A percentile compares a stretch with the other conserved stretches of the same genome.
Evolutionary conservation across 2,113 vertebrate genomes (phyloP).

Genomic region (Grammomys surdaster): DNA sequence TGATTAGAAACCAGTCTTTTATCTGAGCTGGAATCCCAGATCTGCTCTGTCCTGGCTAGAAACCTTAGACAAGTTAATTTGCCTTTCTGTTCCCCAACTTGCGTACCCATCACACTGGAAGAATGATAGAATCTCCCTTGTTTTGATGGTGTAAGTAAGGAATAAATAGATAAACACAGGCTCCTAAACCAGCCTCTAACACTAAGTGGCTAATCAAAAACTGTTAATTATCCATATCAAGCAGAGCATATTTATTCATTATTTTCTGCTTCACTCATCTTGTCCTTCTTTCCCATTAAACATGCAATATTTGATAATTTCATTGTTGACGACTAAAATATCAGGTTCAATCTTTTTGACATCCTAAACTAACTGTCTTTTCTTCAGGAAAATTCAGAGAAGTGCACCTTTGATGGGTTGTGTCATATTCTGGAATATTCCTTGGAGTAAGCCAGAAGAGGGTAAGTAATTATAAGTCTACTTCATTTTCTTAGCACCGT

Average conservation of each 20-base stretch:
- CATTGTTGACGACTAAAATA: constrained; percentile 1
- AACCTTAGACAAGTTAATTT: constrained; percentile 32
- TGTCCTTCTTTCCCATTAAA: neutral
- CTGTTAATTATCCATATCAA: constrained; percentile 16
- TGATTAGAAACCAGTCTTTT: constrained; percentile 27
- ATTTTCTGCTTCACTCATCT: constrained; percentile 23
- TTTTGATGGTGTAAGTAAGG: neutral
- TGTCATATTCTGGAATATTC: constrained; percentile 12
- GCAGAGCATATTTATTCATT: neutral
- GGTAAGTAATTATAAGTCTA: neutral
- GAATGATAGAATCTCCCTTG: neutral
- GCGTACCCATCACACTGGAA: neutral
- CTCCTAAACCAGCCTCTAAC: constrained; percentile 13
- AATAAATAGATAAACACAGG: neutral
- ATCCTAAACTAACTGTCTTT: constrained; percentile 36
- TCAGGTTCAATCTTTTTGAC: neutral
- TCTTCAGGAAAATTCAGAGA: constrained; percentile 41
- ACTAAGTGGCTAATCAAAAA: constrained; percentile 12
- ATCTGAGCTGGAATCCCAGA: constrained; percentile 2
- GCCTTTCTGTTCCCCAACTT: neutral
- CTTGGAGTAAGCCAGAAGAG: neutral
- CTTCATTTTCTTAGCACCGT: constrained; percentile 21
- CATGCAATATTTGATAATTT: neutral
- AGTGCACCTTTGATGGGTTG: neutral
- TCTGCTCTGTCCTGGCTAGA: neutral